phyloP scores from a whole-genome alignment of 2,888 invertebrate genomes.

The Melanophora roralis region DNA sequence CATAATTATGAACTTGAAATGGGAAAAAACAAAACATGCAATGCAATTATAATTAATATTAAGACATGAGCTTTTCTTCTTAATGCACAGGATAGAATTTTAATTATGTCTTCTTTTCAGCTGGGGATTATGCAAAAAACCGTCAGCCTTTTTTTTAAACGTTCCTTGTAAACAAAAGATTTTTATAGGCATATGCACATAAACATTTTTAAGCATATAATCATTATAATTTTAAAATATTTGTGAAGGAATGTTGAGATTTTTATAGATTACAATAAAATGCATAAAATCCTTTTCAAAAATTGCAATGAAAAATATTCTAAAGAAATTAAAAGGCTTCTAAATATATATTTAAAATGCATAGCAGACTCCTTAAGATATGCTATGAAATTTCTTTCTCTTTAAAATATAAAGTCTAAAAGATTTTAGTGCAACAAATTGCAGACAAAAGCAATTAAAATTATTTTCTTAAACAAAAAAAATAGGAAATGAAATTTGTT shows the following conservation, averaged over 20 bases:
- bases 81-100: slow-evolving; percentile 1
- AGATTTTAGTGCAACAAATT: too few relatives aligned
- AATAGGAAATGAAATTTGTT: too few relatives aligned
- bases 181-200: too few relatives aligned
- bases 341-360: too few relatives aligned
- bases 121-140: background rate
- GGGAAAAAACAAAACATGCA: slow-evolving; percentile 5
- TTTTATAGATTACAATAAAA: background rate
- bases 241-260: background rate
- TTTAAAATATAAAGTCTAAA: too few relatives aligned
- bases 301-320: background rate
- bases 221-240: slow-evolving; percentile 19
- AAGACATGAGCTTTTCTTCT: background rate
- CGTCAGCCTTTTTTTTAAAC: background rate
- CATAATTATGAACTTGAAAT: slow-evolving; percentile 74
- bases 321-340: too few relatives aligned
- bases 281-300: background rate
- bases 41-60: slow-evolving; percentile 33
- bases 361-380: too few relatives aligned
- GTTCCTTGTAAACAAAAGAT: background rate
- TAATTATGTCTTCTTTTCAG: slow-evolving; percentile 21
- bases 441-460: too few relatives aligned
- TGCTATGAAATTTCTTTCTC: too few relatives aligned
- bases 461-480: too few relatives aligned
- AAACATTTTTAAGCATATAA: background rate